phyloP scores from a whole-genome alignment of 2,888 invertebrate species.

The Aspidiotus destructor region DNA sequence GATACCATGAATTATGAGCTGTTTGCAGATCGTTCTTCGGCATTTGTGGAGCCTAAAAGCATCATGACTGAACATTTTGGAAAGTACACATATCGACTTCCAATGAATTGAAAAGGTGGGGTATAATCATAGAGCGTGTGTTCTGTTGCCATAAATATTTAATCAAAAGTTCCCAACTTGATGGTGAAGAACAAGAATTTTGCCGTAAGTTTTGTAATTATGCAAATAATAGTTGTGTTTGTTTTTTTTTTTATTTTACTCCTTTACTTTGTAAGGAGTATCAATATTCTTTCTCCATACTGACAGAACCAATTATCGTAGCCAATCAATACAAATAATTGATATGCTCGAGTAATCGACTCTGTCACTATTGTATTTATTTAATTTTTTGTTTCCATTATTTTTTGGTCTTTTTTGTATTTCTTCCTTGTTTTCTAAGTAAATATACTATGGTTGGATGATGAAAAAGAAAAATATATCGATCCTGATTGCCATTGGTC shows the following conservation, averaged over 20 bases:
- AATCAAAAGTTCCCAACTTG: neutral
- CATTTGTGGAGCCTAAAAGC: neutral
- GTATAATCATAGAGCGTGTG: neutral
- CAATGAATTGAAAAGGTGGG: neutral
- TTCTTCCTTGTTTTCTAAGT: no score
- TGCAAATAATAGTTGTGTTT: neutral
- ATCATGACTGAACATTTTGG: conserved; percentile 1
- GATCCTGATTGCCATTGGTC: no score
- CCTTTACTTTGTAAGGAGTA: neutral
- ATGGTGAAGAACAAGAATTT: conserved; percentile 1
- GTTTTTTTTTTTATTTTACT: no score
- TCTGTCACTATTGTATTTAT: no score
- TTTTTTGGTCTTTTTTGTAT: no score
- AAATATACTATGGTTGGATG: no score
- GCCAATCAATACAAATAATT: no score
- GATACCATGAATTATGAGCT: neutral
- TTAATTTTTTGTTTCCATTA: no score
- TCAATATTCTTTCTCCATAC: no score
- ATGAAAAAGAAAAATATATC: no score
- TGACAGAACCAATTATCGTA: no score
- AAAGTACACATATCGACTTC: neutral
- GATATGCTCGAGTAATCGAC: no score
- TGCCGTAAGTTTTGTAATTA: neutral
- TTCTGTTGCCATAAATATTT: neutral
- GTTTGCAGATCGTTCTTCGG: neutral